phyloP scores from a whole-genome alignment of 2,113 vertebrate species.

The zebrafish (Danio rerio) region GRCz12tu NC_133187.1:39572501-39573000 shows the following conservation, averaged over 20 bases:
- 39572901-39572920: neutral
- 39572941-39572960: neutral
- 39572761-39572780: slow-evolving; percentile 31
- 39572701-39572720: slow-evolving; percentile 1
- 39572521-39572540: too few species aligned
- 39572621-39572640: slow-evolving; percentile 28
- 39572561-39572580: slow-evolving; percentile 3
- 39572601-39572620: slow-evolving; percentile 33
- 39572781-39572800: neutral
- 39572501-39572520: neutral
- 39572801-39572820: slow-evolving; percentile 16
- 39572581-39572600: slow-evolving; percentile 1
- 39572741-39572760: neutral
- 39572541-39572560: neutral
- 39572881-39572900: slow-evolving; percentile 9
- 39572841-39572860: slow-evolving; percentile 18
- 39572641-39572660: slow-evolving; percentile 19
- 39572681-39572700: slow-evolving; percentile 18
- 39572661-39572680: neutral
- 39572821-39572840: slow-evolving; percentile 18
- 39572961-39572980: neutral
- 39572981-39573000: neutral
- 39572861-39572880: neutral
- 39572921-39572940: neutral
- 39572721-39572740: slow-evolving; percentile 8